Base-by-base conservation (phyloP, 2,888 invertebrate species). In the Prosopocoilus inquinatus region DNA sequence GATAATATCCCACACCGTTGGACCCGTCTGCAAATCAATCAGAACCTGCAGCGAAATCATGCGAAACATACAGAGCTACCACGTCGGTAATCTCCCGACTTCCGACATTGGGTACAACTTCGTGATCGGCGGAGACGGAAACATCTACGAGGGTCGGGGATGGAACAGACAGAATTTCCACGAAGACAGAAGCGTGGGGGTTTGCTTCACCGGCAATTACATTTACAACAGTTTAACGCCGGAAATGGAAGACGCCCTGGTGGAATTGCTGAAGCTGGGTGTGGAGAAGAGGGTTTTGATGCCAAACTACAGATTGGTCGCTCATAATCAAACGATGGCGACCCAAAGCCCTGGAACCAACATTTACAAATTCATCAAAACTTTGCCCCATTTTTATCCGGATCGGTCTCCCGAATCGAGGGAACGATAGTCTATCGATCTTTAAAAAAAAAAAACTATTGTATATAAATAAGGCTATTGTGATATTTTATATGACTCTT, bases 71-170 rank as follows among this genome's bases (percentile, higher is more conserved):
- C 81, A 82, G 65, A 73, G 76, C 53, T 69, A 77, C 9, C 79
- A 82, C 46, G 76, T 79, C 53, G 70, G 71, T 1, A 71, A 72
- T 53, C 73, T 75, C 58, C 70, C 69, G 20, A 69, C 76, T 48
- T 75, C 77, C 2, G 82, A 83, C 66, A 79, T 83, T 51, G 75
- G 73, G 7, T 77, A 75, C 62, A 78, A 74, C 62, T 82, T 80
- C 57, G 62, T 83, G 62, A 77, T 85, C 50, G 83, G 82, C 4
- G 79, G 80, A 34, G 84, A 84, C 70, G 83, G 81, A 5, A 77
- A 77, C 57, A 71, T 82, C 33, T 83, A 81, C 64, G 78, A 79
- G 46, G 82, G 81, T 28, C 74, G 82, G 55, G 81, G 81, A 58
- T 82, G 79, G 81, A 74, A 78, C 55, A 75, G 73, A 38, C 76